Conservation (phyloP, 1,140 invertebrate species). For the Drosophila subobscura region DNA sequence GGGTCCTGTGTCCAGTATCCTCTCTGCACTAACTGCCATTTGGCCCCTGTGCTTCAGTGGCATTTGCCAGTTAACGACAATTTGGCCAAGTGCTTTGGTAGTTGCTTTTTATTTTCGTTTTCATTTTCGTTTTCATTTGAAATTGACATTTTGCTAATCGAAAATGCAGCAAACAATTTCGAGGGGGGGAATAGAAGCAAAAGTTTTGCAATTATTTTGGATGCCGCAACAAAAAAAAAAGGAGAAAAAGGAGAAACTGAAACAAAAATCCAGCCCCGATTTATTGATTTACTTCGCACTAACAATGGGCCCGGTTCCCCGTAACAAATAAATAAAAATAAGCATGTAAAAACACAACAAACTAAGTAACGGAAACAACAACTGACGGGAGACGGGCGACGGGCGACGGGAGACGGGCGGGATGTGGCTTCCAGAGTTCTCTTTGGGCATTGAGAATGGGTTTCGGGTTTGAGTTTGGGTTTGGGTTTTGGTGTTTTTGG, state of each 20-base stretch:
- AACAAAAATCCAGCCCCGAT: constrained; percentile 48
- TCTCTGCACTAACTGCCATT: constrained; percentile 2
- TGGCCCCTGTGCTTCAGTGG: constrained; percentile 34
- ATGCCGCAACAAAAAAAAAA: constrained; percentile 18
- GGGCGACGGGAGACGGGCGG: constrained; percentile 48
- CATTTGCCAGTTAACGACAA: constrained; percentile 61
- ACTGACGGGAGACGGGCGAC: constrained; percentile 58
- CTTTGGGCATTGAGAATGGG: too few species aligned
- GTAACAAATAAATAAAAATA: constrained; percentile 75
- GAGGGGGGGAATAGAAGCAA: constrained; percentile 25
- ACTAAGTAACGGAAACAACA: constrained; percentile 76
- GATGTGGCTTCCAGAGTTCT: too few species aligned
- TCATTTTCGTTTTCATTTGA: constrained; percentile 51
- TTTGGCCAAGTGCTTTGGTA: constrained; percentile 56
- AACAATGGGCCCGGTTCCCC: constrained; percentile 59
- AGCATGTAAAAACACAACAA: constrained; percentile 61
- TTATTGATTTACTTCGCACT: constrained; percentile 78
- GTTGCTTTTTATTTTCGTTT: constrained; percentile 70
- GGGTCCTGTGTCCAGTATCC: constrained; percentile 16
- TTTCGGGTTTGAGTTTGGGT: constrained; percentile 21
- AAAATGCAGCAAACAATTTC: constrained; percentile 81
- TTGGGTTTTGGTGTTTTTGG: constrained; percentile 52
- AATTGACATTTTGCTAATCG: constrained; percentile 81
- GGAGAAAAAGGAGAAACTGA: constrained; percentile 7
- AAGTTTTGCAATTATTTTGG: constrained; percentile 79